Conservation (phyloP, 2,888 invertebrate species). For the Alloscopus bannaensis region DNA sequence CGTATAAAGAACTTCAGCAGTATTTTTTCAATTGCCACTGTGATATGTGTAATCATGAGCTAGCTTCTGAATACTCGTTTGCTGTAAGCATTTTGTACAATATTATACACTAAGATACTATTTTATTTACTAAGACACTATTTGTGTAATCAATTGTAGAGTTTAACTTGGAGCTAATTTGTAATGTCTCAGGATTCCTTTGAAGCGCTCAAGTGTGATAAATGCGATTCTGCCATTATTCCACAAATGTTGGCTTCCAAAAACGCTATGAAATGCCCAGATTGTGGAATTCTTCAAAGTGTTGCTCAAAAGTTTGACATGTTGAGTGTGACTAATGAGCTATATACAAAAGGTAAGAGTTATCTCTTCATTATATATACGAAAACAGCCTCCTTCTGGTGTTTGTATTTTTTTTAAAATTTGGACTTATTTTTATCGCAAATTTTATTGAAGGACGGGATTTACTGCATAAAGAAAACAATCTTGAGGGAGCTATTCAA, state of each 20-base stretch:
- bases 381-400: no score
- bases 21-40: constrained; percentile 90
- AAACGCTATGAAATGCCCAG: constrained; percentile 62
- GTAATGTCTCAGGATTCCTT: constrained; percentile 72
- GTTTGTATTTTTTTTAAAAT: no score
- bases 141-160: neutral
- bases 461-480: constrained; percentile 69
- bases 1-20: constrained; percentile 80
- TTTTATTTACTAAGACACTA: no score
- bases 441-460: constrained; percentile 59
- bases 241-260: constrained; percentile 9
- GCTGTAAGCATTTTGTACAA: constrained; percentile 57
- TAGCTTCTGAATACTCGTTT: constrained; percentile 58
- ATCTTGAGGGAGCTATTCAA: constrained; percentile 11
- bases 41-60: constrained; percentile 79
- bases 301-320: constrained; percentile 27
- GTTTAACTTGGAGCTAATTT: neutral
- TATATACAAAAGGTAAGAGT: neutral
- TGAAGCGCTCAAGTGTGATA: constrained; percentile 73
- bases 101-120: neutral
- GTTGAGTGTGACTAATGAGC: constrained; percentile 1
- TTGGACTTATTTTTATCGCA: no score
- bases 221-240: constrained; percentile 72
- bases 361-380: neutral
- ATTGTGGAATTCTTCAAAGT: constrained; percentile 74